A percentile compares a stretch with the other conserved stretches of the same genome.
These are phyloP conservation scores for Hoplostethus atlanticus DNA, from an alignment of 2,797 vertebrate genomes.

Conservation along the genomic window DNA sequence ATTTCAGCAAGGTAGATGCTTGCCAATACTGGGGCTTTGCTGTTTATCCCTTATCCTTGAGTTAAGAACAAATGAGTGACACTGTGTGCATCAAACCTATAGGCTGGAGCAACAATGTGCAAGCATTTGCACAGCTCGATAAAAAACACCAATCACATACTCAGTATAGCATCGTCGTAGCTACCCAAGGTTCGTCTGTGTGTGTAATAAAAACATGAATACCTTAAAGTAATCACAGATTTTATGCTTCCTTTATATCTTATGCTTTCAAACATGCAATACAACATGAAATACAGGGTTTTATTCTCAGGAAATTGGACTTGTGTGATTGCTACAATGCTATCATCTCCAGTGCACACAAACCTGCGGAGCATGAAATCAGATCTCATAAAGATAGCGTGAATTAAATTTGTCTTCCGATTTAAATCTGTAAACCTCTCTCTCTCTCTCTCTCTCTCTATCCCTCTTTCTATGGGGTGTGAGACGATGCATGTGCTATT, in stretches of 20 bases:
- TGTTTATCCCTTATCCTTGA: neutral
- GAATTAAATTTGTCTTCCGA: constrained; percentile 58
- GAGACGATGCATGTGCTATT: constrained; percentile 30
- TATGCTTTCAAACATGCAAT: constrained; percentile 21
- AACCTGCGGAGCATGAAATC: constrained; percentile 65
- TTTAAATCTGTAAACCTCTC: constrained; percentile 52
- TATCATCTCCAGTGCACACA: constrained; percentile 45
- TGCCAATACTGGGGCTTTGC: neutral
- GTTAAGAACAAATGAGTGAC: neutral
- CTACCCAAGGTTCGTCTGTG: constrained; percentile 4
- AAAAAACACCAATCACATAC: constrained; percentile 15
- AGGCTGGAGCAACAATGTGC: constrained; percentile 1
- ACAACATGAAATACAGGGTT: constrained; percentile 19
- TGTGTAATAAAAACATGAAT: constrained; percentile 34
- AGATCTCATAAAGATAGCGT: constrained; percentile 62
- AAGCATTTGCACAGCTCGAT: constrained; percentile 6
- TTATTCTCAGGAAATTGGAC: constrained; percentile 44
- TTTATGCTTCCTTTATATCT: constrained; percentile 43
- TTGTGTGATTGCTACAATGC: constrained; percentile 49
- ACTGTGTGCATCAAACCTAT: neutral
- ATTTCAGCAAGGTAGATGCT: neutral
- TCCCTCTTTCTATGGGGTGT: constrained; percentile 9
- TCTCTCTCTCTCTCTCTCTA: constrained; percentile 27
- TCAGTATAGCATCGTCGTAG: neutral
- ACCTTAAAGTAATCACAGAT: constrained; percentile 26